Percentiles rank a stretch among this genome's conserved stretches.
Conservation (phyloP, 2,113 vertebrate species). For the Pelobates fuscus region DNA sequence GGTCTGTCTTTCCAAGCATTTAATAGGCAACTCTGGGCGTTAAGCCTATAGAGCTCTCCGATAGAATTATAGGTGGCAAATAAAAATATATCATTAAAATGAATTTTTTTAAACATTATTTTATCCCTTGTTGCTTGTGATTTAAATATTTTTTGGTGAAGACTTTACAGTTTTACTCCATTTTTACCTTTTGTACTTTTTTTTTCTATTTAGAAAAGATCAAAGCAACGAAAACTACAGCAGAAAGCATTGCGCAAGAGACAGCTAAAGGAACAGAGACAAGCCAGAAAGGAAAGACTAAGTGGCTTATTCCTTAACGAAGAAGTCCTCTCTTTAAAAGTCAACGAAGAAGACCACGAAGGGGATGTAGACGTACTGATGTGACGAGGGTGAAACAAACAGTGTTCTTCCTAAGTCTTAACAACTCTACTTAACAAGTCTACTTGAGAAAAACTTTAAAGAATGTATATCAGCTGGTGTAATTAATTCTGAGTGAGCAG, state of each 20-base stretch:
- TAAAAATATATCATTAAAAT: too few species aligned
- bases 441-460: background rate
- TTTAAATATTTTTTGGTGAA: too few species aligned
- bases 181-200: too few species aligned
- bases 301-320: slow-evolving; percentile 98
- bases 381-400: slow-evolving; percentile 84
- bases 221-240: slow-evolving; percentile 94
- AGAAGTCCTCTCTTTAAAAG: slow-evolving; percentile 92
- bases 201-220: slow-evolving; percentile 82
- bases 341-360: slow-evolving; percentile 88
- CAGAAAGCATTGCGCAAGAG: slow-evolving; percentile 96
- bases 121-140: too few species aligned
- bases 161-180: too few species aligned
- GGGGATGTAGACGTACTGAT: slow-evolving; percentile 95
- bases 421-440: slow-evolving; percentile 9
- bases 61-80: too few species aligned
- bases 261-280: slow-evolving; percentile 96
- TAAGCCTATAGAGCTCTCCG: too few species aligned
- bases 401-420: slow-evolving; percentile 84
- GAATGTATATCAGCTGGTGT: too few species aligned
- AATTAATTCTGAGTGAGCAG: too few species aligned
- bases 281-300: slow-evolving; percentile 93
- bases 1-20: too few species aligned
- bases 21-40: too few species aligned
- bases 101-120: too few species aligned